Evolutionary conservation across 1,140 invertebrate genomes (phyloP), one percentile per base, ranked within the genome.

Genomic region (Helicoverpa armigera): DNA sequence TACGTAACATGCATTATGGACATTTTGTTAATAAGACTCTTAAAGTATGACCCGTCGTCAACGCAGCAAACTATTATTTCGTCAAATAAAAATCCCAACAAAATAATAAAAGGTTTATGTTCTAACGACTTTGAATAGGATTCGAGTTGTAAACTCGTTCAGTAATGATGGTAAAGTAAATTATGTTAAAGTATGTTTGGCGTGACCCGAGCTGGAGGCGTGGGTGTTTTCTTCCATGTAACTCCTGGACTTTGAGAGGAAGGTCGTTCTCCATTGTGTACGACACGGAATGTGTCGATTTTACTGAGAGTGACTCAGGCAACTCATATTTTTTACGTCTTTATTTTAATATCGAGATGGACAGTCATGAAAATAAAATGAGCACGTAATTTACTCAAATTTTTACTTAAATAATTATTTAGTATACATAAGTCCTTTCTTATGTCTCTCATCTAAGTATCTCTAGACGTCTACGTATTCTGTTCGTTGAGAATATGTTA

Each of bases 171-270:
- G 63, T 65, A 65, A 67, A 43, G 35, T 50, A n/a, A 67, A 16
- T 50, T 67, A 35, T 18, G 18, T 67, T 50, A 50, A 67, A 9
- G 43, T 50, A 50, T 50, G 35, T 43, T 50, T 67, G 63, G 63
- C 63, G 63, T 67, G 63, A 67, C 63, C 63, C 18, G 63, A 48
- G 63, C 63, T 67, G 48, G 63, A 48, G 63, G 63, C 63, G 43
- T 48, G 43, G 43, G 63, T 50, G 63, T 67, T 48, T 50, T 16
- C 63, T 67, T 50, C 63, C 63, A 67, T 67, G 63, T 67, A 67
- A 67, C 2, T 16, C 63, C 63, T 18, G 63, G 63, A 67, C 35
- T 67, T 67, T 67, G 35, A 18, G 43, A 50, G 43, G n/a, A 11
- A 13, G 16, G 2, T 35, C 48, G n/a, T 0, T 50, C 11, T 67